Evolutionary conservation across 2,888 invertebrate genomes (phyloP).

Genomic region (Drosophila aldrichi): DNA sequence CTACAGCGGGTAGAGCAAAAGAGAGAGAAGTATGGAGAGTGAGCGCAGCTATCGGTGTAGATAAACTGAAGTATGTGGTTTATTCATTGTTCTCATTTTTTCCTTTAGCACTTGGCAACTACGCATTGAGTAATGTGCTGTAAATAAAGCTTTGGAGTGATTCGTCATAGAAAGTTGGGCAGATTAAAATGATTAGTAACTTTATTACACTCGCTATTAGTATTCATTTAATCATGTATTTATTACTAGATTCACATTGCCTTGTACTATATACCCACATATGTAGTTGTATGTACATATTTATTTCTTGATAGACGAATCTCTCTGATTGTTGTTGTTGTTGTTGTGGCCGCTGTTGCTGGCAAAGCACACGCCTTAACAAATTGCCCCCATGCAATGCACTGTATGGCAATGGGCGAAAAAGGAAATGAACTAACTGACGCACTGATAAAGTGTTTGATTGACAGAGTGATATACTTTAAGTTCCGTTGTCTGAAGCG

Average conservation of each 20-base stretch:
- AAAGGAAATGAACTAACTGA: slow-evolving; percentile 33
- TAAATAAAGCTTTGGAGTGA: too few species aligned
- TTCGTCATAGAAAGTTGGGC: background rate
- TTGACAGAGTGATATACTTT: slow-evolving; percentile 32
- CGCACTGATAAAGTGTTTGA: slow-evolving; percentile 2
- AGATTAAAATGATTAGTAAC: too few species aligned
- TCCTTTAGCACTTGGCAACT: background rate
- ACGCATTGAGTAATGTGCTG: background rate
- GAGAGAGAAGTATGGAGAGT: background rate
- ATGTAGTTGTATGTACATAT: too few species aligned
- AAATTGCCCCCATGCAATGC: slow-evolving; percentile 39
- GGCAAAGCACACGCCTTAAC: slow-evolving; percentile 24
- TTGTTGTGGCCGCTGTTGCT: slow-evolving; percentile 2
- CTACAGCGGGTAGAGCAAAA: background rate
- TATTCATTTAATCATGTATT: background rate
- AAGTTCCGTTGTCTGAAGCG: slow-evolving; percentile 28
- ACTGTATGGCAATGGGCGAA: slow-evolving; percentile 41
- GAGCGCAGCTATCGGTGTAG: background rate
- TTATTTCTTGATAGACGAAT: slow-evolving; percentile 17
- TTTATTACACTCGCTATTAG: background rate
- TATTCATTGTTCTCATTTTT: background rate
- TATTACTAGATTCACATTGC: slow-evolving; percentile 6
- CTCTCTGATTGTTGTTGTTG: background rate
- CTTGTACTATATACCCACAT: slow-evolving; percentile 15
- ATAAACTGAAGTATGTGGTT: background rate